Evolutionary conservation across 2,888 invertebrate genomes (phyloP).

Genomic region (Tolmerus cingulatus): DNA sequence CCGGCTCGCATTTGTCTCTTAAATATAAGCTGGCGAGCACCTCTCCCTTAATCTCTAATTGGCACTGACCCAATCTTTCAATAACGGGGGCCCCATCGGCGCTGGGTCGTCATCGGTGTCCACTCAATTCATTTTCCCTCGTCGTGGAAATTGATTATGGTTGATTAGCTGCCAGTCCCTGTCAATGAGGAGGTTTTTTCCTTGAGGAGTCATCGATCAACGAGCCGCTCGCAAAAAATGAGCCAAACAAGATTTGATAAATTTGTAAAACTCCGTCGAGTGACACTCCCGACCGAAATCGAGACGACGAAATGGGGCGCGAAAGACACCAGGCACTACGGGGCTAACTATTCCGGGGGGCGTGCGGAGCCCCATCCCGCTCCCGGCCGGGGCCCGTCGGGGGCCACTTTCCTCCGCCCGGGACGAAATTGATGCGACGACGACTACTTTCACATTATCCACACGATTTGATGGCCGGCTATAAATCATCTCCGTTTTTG

Average conservation of each 20-base stretch:
- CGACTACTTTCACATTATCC: conserved; percentile 43
- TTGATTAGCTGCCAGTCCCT: conserved; percentile 37
- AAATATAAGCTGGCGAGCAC: background rate
- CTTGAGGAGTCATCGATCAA: conserved; percentile 29
- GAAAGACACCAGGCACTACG: conserved; percentile 24
- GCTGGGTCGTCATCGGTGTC: conserved; percentile 22
- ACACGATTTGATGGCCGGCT: conserved; percentile 40
- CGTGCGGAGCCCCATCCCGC: background rate
- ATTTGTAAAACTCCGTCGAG: conserved; percentile 40
- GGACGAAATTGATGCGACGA: conserved; percentile 42
- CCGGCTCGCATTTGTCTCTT: background rate
- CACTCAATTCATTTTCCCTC: conserved; percentile 27
- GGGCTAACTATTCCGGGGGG: background rate
- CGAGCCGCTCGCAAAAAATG: background rate
- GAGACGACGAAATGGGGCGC: conserved; percentile 39
- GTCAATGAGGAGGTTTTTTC: conserved; percentile 17
- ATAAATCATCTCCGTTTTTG: conserved; percentile 42
- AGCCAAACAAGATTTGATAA: conserved; percentile 39
- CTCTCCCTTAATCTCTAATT: background rate
- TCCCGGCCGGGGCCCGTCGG: background rate
- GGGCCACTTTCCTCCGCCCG: conserved; percentile 1
- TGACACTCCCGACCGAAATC: conserved; percentile 31
- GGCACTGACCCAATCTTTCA: background rate
- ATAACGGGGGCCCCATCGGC: background rate
- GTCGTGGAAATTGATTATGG: conserved; percentile 33